Conservation (phyloP, 1,140 invertebrate species). For the Trinorchestia longiramus region DNA sequence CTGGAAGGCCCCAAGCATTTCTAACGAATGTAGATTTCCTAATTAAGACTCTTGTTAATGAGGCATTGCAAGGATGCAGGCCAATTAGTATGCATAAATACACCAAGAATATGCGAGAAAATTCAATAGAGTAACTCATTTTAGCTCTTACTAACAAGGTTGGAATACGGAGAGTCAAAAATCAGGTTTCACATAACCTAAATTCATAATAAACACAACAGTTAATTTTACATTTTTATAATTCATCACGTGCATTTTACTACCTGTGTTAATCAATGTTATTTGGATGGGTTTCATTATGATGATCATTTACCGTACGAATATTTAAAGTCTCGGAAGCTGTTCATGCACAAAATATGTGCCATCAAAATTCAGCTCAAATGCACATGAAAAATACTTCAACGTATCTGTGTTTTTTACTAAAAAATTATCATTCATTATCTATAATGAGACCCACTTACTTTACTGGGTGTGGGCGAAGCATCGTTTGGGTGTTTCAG, state of each 20-base stretch:
- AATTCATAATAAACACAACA: background rate
- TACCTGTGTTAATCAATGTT: background rate
- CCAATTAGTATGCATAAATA: background rate
- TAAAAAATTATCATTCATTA: background rate
- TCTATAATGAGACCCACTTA: background rate
- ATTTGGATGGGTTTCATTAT: background rate
- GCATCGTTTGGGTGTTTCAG: background rate
- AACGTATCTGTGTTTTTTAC: background rate
- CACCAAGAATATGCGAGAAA: too few relatives aligned
- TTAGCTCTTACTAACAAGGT: too few relatives aligned
- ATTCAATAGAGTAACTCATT: too few relatives aligned
- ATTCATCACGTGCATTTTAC: background rate
- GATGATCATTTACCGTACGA: background rate
- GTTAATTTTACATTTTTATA: background rate
- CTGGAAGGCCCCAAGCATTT: background rate
- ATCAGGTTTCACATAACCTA: too few relatives aligned
- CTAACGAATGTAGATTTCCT: background rate
- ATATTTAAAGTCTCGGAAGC: background rate
- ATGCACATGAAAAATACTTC: background rate
- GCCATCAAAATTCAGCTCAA: background rate
- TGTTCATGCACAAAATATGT: background rate
- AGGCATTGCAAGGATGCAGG: background rate
- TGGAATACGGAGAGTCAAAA: too few relatives aligned
- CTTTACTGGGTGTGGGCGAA: background rate
- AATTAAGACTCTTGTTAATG: background rate